Evolutionary conservation across 2,797 vertebrate genomes (phyloP), one percentile per base, ranked within the genome.

Genomic region (Enteromius unitaeniatus): DNA sequence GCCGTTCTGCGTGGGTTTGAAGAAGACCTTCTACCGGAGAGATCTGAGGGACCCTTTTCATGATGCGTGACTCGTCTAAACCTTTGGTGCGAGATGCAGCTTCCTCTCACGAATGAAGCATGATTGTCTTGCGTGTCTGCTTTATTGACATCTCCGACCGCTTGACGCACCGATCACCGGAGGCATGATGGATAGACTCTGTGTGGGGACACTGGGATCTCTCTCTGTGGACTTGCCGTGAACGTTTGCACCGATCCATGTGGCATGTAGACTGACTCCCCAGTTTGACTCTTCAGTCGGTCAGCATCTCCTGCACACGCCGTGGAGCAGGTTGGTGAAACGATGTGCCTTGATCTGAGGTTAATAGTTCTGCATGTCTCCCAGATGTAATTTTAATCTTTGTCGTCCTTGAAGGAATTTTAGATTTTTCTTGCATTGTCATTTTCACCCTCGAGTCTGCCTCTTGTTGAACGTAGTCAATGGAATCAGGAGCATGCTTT

Each of bases 1-100:
- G 88, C 88, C 88, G 91, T 91, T 90, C 58, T 86, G 86, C 83
- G 84, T 89, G 90, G 88, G 91, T 88, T 89, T 88, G 78, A 91
- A 93, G 92, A 94, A 91, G 91, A 87, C 92, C 92, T 85, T 88
- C 85, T 51, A 70, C 84, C 89, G 84, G 90, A 85, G 87, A 88
- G 83, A 83, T 37, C 75, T 64, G 62, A 86, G 19, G 31, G 70
- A 86, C 53, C 76, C 85, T 81, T 80, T 64, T 47, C 84, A 47
- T 51, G n/a, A 83, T 69, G 60, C 62, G 60, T 60, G 51, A 75
- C 67, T 64, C 53, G 65, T 69, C 73, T 80, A 64, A 80, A 68
- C 77, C 81, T 76, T 76, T 58, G 13, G 53, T 51, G 31, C 31
- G 58, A 74, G 40, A 84, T 76, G 81, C 78, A 83, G 42, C 70